Conservation (phyloP, 2,113 vertebrate species). For the Pristiophorus japonicus region DNA sequence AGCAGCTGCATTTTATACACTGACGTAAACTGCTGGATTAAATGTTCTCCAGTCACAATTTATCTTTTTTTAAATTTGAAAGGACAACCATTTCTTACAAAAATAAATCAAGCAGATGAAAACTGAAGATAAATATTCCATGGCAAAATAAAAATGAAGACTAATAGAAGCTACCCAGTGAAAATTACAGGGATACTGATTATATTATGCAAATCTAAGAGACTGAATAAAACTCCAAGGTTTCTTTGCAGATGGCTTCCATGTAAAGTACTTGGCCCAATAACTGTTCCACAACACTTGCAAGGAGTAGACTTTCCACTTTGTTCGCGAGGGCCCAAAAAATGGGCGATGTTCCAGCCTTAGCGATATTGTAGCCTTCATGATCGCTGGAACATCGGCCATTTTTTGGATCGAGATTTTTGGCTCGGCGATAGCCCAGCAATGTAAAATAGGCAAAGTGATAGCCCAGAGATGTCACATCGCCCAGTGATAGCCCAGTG, state of each 20-base stretch:
- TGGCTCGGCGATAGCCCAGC: too few species aligned
- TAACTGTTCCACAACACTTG: background rate
- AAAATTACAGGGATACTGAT: background rate
- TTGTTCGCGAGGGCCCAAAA: too few species aligned
- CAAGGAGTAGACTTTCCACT: too few species aligned
- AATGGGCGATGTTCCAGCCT: too few species aligned
- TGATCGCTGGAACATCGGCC: too few species aligned
- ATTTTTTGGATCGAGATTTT: too few species aligned
- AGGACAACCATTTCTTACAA: background rate
- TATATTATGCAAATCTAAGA: background rate
- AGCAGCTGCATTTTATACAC: background rate
- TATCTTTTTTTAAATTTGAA: background rate
- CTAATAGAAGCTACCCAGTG: background rate
- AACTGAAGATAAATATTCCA: background rate
- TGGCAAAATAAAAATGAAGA: constrained; percentile 7
- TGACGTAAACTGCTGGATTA: background rate
- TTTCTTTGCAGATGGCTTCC: background rate
- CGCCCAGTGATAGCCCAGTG: too few species aligned
- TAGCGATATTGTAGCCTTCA: too few species aligned
- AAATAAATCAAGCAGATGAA: constrained; percentile 15
- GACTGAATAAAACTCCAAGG: background rate
- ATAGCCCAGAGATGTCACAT: too few species aligned
- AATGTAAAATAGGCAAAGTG: too few species aligned
- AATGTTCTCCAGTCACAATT: background rate
- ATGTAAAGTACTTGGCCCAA: background rate